A percentile compares a stretch with the other conserved stretches of the same genome.
Evolutionary conservation across 2,113 vertebrate genomes (phyloP).

Genomic region (Genyomyrus donnyi): DNA sequence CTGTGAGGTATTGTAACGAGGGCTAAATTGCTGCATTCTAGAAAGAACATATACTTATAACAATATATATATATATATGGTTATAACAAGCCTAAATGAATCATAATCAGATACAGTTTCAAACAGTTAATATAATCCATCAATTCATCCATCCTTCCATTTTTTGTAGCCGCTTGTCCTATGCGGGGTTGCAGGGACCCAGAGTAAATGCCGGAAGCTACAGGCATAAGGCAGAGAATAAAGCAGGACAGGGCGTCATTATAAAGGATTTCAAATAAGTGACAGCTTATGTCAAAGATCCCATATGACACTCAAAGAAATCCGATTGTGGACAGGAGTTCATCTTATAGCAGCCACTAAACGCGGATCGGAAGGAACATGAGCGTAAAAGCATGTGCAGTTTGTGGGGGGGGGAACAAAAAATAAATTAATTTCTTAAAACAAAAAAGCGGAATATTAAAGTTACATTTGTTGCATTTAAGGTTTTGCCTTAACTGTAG

Average conservation of each 20-base stretch:
- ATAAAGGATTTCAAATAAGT: background rate
- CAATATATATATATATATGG: background rate
- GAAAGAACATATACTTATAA: background rate
- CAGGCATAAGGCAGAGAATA: background rate
- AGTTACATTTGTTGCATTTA: background rate
- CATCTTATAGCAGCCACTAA: background rate
- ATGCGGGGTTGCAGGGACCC: background rate
- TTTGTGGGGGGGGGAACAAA: background rate
- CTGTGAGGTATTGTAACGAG: background rate
- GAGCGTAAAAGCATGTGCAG: background rate
- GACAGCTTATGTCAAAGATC: background rate
- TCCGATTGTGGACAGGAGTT: background rate
- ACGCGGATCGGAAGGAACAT: background rate
- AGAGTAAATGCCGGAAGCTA: background rate
- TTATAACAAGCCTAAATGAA: background rate
- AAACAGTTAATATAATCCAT: background rate
- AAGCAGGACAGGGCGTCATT: background rate
- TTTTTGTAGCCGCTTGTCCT: background rate
- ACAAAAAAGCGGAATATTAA: background rate
- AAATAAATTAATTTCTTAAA: background rate
- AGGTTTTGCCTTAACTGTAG: background rate
- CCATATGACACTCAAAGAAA: background rate
- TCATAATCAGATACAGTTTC: background rate
- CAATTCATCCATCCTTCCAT: background rate
- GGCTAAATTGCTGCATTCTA: background rate